These are phyloP conservation scores for Oreotrochilus melanogaster DNA, from an alignment of 2,113 vertebrate genomes.

Conservation along the genomic window DNA sequence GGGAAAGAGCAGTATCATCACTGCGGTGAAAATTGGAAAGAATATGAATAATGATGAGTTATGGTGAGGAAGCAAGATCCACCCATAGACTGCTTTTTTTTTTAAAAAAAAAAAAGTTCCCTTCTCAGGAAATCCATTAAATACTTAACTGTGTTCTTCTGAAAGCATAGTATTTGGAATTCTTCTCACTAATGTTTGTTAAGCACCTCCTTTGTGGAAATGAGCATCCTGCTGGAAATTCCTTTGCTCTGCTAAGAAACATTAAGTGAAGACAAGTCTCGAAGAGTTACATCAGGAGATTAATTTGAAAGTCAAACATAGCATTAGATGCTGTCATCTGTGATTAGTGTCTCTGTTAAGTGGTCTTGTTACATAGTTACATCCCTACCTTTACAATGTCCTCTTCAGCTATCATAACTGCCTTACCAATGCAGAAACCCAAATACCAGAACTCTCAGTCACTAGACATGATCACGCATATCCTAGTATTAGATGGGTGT, in stretches of 20 bases:
- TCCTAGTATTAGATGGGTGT: not conserved
- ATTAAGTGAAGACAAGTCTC: not conserved
- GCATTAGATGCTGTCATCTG: not conserved
- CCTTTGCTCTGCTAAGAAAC: not conserved
- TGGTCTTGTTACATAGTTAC: not conserved
- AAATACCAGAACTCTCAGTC: not conserved
- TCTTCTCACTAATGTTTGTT: not conserved
- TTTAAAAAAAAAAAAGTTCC: not conserved
- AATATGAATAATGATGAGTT: not conserved
- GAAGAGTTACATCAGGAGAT: not conserved
- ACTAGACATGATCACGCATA: not conserved
- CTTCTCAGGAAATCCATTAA: not conserved
- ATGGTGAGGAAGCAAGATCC: not conserved
- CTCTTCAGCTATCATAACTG: not conserved
- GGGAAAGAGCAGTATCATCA: not conserved
- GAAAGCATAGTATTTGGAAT: rapidly evolving
- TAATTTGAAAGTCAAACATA: not conserved
- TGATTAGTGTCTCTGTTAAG: not conserved
- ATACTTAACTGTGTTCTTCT: not conserved
- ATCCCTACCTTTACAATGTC: not conserved
- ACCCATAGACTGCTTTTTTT: not conserved
- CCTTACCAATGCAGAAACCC: not conserved
- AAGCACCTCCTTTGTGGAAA: not conserved
- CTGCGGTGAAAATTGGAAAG: not conserved
- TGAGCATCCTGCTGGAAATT: not conserved